phyloP scores from a whole-genome alignment of 2,888 invertebrate genomes.

The Aricia artaxerxes region DNA sequence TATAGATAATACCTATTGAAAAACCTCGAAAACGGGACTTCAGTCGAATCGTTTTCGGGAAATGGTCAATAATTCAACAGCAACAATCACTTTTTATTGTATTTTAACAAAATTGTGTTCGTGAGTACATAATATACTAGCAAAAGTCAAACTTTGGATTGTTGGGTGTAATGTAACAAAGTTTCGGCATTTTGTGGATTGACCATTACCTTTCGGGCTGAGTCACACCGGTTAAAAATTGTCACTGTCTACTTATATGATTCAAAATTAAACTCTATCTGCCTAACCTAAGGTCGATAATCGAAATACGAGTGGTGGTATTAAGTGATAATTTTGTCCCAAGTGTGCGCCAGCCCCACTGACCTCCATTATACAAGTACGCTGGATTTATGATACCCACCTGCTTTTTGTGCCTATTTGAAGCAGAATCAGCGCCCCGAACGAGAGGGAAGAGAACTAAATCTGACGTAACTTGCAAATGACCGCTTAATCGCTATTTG shows the following conservation, averaged over 20 bases:
- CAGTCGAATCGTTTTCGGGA: not conserved
- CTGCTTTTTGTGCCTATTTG: too few species aligned
- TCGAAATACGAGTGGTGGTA: not conserved
- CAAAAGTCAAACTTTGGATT: slow-evolving; percentile 74
- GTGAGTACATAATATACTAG: slow-evolving; percentile 42
- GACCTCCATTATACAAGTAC: too few species aligned
- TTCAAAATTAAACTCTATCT: not conserved
- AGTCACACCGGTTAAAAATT: slow-evolving; percentile 51
- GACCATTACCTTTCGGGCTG: slow-evolving; percentile 41
- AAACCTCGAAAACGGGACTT: not conserved
- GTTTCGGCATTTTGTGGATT: slow-evolving; percentile 69
- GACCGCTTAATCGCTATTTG: too few species aligned
- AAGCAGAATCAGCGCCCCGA: too few species aligned
- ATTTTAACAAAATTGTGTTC: slow-evolving; percentile 12
- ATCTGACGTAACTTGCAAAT: too few species aligned
- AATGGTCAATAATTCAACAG: slow-evolving; percentile 21
- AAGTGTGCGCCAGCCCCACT: slow-evolving; percentile 40
- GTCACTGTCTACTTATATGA: not conserved
- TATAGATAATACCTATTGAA: not conserved
- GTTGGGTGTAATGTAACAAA: slow-evolving; percentile 55
- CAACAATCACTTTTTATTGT: not conserved
- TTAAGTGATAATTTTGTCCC: not conserved
- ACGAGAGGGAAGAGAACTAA: too few species aligned
- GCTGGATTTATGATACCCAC: too few species aligned
- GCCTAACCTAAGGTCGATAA: not conserved